A percentile compares a stretch with the other conserved stretches of the same genome.
Conservation (phyloP, 2,113 vertebrate species). For the Lepisosteus oculatus region DNA sequence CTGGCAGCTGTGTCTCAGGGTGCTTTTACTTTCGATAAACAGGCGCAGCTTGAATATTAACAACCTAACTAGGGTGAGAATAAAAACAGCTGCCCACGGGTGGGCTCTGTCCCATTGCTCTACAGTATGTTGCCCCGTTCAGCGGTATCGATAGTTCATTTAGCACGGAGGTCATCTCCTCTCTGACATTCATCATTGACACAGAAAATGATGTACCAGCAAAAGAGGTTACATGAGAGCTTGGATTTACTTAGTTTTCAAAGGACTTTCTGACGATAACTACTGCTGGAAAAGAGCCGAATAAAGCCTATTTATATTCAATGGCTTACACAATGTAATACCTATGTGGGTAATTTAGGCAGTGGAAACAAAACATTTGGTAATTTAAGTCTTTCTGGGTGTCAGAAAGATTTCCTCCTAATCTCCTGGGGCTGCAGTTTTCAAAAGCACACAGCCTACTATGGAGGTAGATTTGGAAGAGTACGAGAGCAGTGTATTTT, state of each 20-base stretch:
- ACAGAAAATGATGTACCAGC: not conserved
- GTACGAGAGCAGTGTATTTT: not conserved
- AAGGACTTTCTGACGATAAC: slow-evolving; percentile 12
- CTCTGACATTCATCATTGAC: not conserved
- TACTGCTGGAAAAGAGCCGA: slow-evolving; percentile 12
- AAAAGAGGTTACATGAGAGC: slow-evolving; percentile 4
- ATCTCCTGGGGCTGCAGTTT: slow-evolving; percentile 9
- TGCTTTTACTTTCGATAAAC: slow-evolving; percentile 53
- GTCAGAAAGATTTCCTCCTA: not conserved
- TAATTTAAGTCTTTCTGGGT: slow-evolving; percentile 12
- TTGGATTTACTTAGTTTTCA: slow-evolving; percentile 12
- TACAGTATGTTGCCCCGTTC: not conserved
- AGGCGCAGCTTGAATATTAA: slow-evolving; percentile 16
- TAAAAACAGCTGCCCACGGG: slow-evolving; percentile 1
- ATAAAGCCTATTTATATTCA: slow-evolving; percentile 4
- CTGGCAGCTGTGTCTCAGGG: slow-evolving; percentile 70
- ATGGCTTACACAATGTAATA: not conserved
- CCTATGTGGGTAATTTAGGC: slow-evolving; percentile 4
- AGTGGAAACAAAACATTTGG: slow-evolving; percentile 9
- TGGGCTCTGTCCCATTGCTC: not conserved
- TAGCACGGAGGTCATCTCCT: not conserved
- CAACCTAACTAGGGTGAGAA: slow-evolving; percentile 12
- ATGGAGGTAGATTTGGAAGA: not conserved
- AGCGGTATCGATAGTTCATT: not conserved
- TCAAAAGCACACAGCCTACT: not conserved